Evolutionary conservation across 2,797 vertebrate species (phyloP).

Genomic region (Hybognathus amarus): DNA sequence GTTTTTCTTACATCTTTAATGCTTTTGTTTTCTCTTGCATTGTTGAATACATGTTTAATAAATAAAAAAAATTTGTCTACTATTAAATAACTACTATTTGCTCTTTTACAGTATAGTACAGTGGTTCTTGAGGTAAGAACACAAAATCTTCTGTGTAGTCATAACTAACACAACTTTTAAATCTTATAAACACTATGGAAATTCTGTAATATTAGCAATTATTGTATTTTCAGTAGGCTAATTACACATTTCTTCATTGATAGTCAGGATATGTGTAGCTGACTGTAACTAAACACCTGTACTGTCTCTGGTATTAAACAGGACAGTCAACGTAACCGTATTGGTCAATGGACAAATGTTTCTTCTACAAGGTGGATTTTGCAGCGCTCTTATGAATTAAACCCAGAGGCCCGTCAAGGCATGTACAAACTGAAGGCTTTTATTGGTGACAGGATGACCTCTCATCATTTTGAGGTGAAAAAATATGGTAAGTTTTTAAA

Average conservation of each 20-base stretch:
- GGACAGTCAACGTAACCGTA: neutral
- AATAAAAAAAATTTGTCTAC: too few species aligned
- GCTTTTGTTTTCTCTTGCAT: too few species aligned
- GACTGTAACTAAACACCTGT: neutral
- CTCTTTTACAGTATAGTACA: slow-evolving; percentile 63
- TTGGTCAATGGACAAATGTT: slow-evolving; percentile 6
- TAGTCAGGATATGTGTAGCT: neutral
- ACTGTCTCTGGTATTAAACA: neutral
- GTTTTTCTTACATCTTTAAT: neutral
- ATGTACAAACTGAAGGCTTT: neutral
- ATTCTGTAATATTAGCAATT: neutral
- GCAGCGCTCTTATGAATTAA: neutral
- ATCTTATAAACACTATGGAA: neutral
- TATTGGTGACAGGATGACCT: neutral
- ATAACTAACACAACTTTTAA: neutral
- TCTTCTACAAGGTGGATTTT: neutral
- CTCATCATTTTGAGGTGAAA: slow-evolving; percentile 41
- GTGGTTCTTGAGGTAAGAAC: slow-evolving; percentile 67
- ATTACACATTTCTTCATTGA: neutral
- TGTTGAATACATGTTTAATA: neutral
- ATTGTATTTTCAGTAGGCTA: neutral
- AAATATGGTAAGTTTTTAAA: slow-evolving; percentile 51
- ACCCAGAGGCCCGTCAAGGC: neutral
- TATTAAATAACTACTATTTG: neutral
- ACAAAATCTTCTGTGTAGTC: neutral